Evolutionary conservation across 2,797 vertebrate species (phyloP).

Genomic region (Coregonus suidteri): DNA sequence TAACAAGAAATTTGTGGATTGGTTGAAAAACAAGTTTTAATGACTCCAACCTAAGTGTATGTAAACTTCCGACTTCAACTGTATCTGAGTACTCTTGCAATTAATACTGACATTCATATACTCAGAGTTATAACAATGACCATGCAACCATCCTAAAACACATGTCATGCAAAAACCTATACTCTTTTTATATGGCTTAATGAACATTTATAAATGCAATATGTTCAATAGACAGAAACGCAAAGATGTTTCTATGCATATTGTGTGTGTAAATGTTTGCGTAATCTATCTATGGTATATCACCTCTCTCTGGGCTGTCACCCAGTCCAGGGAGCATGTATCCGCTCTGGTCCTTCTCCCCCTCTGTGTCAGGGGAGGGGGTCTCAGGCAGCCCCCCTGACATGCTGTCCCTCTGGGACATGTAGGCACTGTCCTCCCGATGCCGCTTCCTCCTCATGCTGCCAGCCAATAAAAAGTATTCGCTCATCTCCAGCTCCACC

Average conservation of each 20-base stretch:
- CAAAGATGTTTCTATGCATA: background rate
- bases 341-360: constrained; percentile 86
- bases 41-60: too few species aligned
- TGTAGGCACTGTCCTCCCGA: constrained; percentile 88
- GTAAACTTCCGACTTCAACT: too few species aligned
- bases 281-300: constrained; percentile 12
- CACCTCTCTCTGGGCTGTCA: constrained; percentile 77
- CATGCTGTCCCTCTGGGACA: constrained; percentile 88
- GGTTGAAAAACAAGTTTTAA: too few species aligned
- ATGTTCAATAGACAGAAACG: background rate
- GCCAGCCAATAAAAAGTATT: constrained; percentile 75
- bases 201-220: background rate
- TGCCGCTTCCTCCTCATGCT: constrained; percentile 78
- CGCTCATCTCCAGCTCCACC: constrained; percentile 81
- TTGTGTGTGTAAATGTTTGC: background rate
- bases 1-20: too few species aligned
- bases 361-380: constrained; percentile 68
- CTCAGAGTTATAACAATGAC: background rate
- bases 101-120: background rate
- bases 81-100: background rate
- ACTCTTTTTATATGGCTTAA: background rate
- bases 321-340: constrained; percentile 85
- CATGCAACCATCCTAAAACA: background rate
- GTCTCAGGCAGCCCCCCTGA: constrained; percentile 77
- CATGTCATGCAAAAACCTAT: background rate